Base-by-base conservation (phyloP, 2,888 invertebrate species). In the Tachina grossa region DNA sequence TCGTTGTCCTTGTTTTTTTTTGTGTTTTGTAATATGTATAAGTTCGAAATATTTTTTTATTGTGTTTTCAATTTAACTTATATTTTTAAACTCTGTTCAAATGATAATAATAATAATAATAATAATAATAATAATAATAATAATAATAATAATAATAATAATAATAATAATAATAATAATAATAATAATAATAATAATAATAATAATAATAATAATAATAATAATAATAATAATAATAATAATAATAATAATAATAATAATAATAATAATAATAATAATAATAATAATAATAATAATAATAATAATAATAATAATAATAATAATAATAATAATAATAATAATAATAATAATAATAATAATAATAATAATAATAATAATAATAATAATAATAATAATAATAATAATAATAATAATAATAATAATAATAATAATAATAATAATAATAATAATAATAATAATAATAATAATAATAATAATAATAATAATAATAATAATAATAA, bases 31-130 rank as follows among this genome's bases (percentile, higher is more conserved):
- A 61, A 89, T 91, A n/a, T n/a, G n/a, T n/a, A 87, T 91, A 90
- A 91, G 91, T 91, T 92, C 90, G 91, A 91, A 91, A 91, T 88
- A 88, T 89, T 90, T 90, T n/a, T 89, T 89, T 88, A 31, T 47
- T 49, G 0, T n/a, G 14, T 88, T 91, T 90, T 89, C 89, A 89
- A 83, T 75, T 65, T 61, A 78, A 75, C 59, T 11, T 9, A 63
- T 78, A 55, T 11, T 66, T 79, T 9, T 1, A 43, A 51, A 51
- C n/a, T 82, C 63, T 68, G 63, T 72, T 69, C 31, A 85, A 78
- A n/a, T n/a, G n/a, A n/a, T n/a, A 57, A n/a, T 31, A 9, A 39
- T 11, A 19, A 31, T 31, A 6, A 31, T 31, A 31, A 31, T 31
- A 31, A 14, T 51, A 55, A 57, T 43, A 53, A 53, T 53, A 57